A percentile compares a stretch with the other conserved stretches of the same genome.
phyloP scores from a whole-genome alignment of 1,140 invertebrate genomes.

The Babylonia areolata region DNA sequence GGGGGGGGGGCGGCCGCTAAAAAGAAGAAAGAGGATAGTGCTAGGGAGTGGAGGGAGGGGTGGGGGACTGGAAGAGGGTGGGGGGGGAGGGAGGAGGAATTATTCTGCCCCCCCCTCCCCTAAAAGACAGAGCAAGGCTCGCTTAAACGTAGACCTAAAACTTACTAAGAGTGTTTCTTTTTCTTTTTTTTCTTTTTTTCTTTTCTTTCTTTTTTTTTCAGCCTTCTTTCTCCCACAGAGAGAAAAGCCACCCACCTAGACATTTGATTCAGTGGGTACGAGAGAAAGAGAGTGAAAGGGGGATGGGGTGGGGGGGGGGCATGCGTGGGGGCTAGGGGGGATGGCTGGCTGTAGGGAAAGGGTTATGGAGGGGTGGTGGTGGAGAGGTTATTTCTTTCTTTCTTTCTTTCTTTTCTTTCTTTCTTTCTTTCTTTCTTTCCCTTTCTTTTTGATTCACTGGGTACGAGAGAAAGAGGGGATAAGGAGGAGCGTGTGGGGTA shows the following conservation, averaged over 20 bases:
- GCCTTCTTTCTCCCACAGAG: neutral
- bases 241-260: conserved; percentile 31
- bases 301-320: neutral
- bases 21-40: too few relatives aligned
- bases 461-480: too few relatives aligned
- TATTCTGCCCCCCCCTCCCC: conserved; percentile 18
- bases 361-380: too few relatives aligned
- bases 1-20: too few relatives aligned
- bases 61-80: neutral
- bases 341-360: neutral
- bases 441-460: too few relatives aligned
- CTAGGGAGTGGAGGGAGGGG: too few relatives aligned
- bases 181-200: neutral
- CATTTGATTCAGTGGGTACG: neutral
- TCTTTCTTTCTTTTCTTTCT: too few relatives aligned
- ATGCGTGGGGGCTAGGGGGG: neutral
- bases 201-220: too few relatives aligned
- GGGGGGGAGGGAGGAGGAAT: neutral
- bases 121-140: neutral
- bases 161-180: neutral
- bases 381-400: too few relatives aligned
- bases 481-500: too few relatives aligned
- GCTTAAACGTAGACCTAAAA: neutral
- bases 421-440: too few relatives aligned
- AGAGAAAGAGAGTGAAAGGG: neutral